These are phyloP conservation scores for Gulo gulo DNA, from an alignment of 2,113 vertebrate genomes.

Conservation along the genomic window DNA sequence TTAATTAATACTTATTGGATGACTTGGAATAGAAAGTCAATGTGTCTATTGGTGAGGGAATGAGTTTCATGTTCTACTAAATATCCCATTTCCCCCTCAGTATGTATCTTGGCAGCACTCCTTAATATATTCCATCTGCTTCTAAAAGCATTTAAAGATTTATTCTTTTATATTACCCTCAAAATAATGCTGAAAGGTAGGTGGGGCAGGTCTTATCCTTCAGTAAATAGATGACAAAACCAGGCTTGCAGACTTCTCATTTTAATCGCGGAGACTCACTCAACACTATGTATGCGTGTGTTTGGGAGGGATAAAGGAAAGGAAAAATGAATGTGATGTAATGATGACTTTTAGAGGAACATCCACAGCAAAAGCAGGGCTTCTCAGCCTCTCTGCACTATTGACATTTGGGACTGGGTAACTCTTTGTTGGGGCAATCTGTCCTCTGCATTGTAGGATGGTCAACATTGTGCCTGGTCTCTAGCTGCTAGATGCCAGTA, in stretches of 20 bases:
- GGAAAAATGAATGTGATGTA: background rate
- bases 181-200: background rate
- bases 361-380: background rate
- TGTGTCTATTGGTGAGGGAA: constrained; percentile 27
- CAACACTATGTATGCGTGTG: background rate
- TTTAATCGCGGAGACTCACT: background rate
- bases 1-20: constrained; percentile 37
- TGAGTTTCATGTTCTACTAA: constrained; percentile 47
- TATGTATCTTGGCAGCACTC: constrained; percentile 52
- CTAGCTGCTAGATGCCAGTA: background rate
- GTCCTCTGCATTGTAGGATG: no score
- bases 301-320: background rate
- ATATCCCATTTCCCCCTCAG: constrained; percentile 40
- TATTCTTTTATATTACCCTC: constrained; percentile 26
- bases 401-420: background rate
- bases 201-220: background rate
- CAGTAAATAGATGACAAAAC: background rate
- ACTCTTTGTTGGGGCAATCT: background rate
- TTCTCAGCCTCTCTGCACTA: background rate
- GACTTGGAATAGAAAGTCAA: constrained; percentile 30
- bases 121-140: constrained; percentile 51
- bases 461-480: background rate
- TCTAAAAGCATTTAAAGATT: constrained; percentile 26
- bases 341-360: background rate
- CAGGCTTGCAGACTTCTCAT: background rate